Base-by-base conservation (phyloP, 2,113 vertebrate species). In the Phylloscopus trochilus region DNA sequence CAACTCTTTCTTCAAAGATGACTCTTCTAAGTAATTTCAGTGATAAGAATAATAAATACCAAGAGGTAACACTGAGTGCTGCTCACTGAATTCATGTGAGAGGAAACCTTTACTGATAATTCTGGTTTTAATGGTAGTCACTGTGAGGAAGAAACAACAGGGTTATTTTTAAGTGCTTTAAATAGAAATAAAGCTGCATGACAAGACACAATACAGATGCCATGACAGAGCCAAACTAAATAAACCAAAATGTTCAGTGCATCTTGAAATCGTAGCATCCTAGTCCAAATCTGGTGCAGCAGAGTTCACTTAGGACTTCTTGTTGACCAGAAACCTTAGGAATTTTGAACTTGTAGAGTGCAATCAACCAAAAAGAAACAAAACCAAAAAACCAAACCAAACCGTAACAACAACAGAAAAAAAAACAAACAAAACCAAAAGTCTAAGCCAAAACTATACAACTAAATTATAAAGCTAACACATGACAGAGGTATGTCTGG, bases 141-240 rank as follows among this genome's bases (percentile, higher is more conserved):
- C 44, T 77, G 9, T 39, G 47, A 90, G 47, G n/a, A 94, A 94
- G 49, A 85, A 86, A n/a, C 39, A 92, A 26, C 28, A 49, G 17
- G 15, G 20, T 41, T 92, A 62, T 90, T 97, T 96, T 92, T 88
- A 87, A 55, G n/a, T 85, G 13, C 20, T 78, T 78, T 55, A 51
- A 63, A 49, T 39, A 79, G 72, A 92, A 88, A 55, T 84, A 62
- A 83, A 88, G 21, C 63, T 85, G 37, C 63, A 68, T 77, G 66
- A 89, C 33, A 83, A 81, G 92, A 93, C 28, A 85, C 27, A 86
- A 56, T 85, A 23, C 90, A 97, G 92, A 95, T 83, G 60, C 47
- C 84, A 17, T 49, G 74, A 67, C 37, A 28, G 56, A 93, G 89
- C 92, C 90, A 96, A 95, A 82, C 10, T 86, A 89, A 96, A 96